Percentiles rank a stretch among this genome's conserved stretches.
These are phyloP conservation scores for Halesus radiatus DNA, from an alignment of 1,140 invertebrate genomes.

Conservation along the genomic window DNA sequence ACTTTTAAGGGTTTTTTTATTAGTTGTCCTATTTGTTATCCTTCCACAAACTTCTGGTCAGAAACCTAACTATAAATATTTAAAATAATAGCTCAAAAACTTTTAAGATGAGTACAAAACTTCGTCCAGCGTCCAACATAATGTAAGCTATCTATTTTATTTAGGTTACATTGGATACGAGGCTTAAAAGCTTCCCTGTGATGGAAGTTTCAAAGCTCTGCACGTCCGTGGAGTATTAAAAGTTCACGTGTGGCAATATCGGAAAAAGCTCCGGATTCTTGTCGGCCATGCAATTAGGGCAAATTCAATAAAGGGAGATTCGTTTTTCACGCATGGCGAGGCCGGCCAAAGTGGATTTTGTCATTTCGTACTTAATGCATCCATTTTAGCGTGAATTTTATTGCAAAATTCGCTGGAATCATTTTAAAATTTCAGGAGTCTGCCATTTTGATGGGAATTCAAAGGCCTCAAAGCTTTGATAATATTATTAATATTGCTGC, in stretches of 20 bases:
- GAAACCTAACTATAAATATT: no score
- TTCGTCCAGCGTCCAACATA: no score
- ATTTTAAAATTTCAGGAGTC: no score
- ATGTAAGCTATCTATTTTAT: no score
- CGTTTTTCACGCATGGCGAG: slow-evolving; percentile 15
- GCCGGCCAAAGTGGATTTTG: background rate
- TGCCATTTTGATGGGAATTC: no score
- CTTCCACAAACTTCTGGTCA: no score
- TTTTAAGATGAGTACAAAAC: no score
- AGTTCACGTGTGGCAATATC: slow-evolving; percentile 32
- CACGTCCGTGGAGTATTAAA: background rate
- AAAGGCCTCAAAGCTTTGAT: no score
- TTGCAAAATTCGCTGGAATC: background rate
- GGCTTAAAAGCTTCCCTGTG: slow-evolving; percentile 2
- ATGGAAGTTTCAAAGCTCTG: slow-evolving; percentile 4
- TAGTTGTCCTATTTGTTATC: no score
- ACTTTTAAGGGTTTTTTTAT: no score
- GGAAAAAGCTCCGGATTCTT: slow-evolving; percentile 23
- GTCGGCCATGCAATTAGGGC: slow-evolving; percentile 18
- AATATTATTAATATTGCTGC: no score
- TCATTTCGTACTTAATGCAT: background rate
- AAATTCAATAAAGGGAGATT: slow-evolving; percentile 15
- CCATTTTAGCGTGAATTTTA: background rate
- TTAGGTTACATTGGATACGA: background rate
- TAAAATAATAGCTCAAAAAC: no score